Conservation (phyloP, 2,113 vertebrate genomes). For the Oryzias melastigma region DNA sequence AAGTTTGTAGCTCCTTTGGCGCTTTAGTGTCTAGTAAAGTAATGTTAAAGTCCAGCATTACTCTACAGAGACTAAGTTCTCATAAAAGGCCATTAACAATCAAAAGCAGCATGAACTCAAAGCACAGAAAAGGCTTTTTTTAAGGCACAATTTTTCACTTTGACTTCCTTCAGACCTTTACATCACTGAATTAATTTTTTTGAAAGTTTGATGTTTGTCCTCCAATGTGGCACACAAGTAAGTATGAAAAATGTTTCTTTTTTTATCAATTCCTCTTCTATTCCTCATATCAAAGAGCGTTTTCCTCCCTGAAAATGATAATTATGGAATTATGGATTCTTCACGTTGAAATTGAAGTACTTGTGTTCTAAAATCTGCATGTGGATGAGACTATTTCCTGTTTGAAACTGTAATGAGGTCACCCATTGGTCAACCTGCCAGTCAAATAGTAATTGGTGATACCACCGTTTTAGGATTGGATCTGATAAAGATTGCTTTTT, state of each 20-base stretch:
- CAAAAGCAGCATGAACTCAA: constrained; percentile 16
- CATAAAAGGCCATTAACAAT: constrained; percentile 18
- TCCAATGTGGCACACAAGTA: constrained; percentile 10
- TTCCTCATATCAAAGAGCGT: too few species aligned
- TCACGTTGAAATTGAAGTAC: too few species aligned
- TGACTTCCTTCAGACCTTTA: constrained; percentile 30
- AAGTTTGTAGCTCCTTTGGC: constrained; percentile 9
- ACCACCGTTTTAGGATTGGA: too few species aligned
- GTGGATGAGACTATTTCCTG: too few species aligned
- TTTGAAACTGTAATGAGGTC: too few species aligned
- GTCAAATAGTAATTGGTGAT: too few species aligned
- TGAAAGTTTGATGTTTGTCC: constrained; percentile 5
- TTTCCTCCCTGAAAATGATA: too few species aligned
- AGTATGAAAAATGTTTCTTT: constrained; percentile 20
- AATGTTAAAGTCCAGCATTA: neutral
- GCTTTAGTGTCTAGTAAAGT: constrained; percentile 1
- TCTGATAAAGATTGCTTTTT: too few species aligned
- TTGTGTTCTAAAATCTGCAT: too few species aligned
- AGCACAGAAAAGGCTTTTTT: neutral
- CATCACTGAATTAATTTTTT: constrained; percentile 32
- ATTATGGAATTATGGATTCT: too few species aligned
- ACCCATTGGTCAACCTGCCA: too few species aligned
- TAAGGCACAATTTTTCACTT: constrained; percentile 16
- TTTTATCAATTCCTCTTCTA: too few species aligned
- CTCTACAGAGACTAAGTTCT: neutral